phyloP scores from a whole-genome alignment of 2,797 vertebrate genomes.

The Acanthis flammea region DNA sequence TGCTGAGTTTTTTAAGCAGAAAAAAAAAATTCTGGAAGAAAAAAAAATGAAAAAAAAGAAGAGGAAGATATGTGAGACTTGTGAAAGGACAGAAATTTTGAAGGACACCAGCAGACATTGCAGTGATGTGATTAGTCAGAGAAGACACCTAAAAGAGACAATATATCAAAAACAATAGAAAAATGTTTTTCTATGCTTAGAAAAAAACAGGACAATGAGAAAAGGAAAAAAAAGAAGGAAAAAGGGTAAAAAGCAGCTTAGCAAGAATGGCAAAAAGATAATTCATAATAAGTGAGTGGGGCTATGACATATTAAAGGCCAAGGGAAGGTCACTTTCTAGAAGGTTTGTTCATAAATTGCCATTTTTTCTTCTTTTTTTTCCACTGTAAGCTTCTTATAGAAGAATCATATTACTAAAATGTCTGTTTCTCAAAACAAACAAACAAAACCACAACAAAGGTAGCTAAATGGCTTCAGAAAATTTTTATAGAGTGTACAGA shows the following conservation, averaged over 20 bases:
- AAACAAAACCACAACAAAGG: background rate
- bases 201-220: fast-evolving
- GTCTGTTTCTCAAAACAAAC: background rate
- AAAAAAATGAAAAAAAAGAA: fast-evolving
- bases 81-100: background rate
- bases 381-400: background rate
- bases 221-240: fast-evolving
- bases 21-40: no score
- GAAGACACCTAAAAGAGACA: background rate
- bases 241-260: background rate
- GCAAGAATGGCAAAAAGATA: background rate
- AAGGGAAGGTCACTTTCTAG: background rate
- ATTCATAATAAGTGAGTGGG: background rate
- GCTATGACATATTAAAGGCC: background rate
- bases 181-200: no score
- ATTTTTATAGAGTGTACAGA: background rate
- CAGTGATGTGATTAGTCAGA: background rate
- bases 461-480: background rate
- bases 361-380: background rate
- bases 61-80: fast-evolving
- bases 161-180: background rate
- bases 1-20: background rate
- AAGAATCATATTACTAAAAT: background rate
- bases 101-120: background rate
- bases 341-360: background rate